Conservation (phyloP, 2,113 vertebrate species). For the Nerophis lumbriciformis region DNA sequence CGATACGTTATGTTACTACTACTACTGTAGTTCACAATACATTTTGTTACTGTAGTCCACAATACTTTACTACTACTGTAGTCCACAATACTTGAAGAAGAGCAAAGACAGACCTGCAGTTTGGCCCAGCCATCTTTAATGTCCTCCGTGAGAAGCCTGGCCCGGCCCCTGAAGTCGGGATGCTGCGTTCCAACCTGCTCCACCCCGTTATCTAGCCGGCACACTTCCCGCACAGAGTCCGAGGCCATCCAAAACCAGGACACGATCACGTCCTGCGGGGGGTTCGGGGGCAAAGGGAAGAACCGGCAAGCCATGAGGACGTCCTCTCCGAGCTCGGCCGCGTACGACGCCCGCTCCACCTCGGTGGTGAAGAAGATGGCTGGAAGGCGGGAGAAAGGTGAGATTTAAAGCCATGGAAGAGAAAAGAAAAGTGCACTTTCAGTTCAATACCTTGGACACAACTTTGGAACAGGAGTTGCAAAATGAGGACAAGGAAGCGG, state of each 20-base stretch:
- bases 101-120: constrained; percentile 56
- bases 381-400: constrained; percentile 21
- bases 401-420: background rate
- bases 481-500: constrained; percentile 33
- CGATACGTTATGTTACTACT: too few species aligned
- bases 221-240: constrained; percentile 38
- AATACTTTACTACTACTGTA: too few species aligned
- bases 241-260: constrained; percentile 65
- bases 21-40: too few species aligned
- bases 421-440: background rate
- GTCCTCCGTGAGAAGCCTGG: constrained; percentile 66
- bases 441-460: constrained; percentile 42
- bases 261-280: constrained; percentile 58
- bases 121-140: constrained; percentile 70
- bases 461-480: constrained; percentile 40
- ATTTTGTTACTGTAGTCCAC: too few species aligned
- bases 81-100: background rate
- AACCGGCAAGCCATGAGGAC: constrained; percentile 83
- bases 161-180: constrained; percentile 65
- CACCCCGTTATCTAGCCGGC: constrained; percentile 55
- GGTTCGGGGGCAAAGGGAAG: constrained; percentile 45
- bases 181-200: constrained; percentile 53
- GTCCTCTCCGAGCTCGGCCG: constrained; percentile 65
- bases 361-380: constrained; percentile 80
- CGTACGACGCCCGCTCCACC: constrained; percentile 56